phyloP scores from a whole-genome alignment of 2,113 vertebrate genomes.

The Lanius ludovicianus region DNA sequence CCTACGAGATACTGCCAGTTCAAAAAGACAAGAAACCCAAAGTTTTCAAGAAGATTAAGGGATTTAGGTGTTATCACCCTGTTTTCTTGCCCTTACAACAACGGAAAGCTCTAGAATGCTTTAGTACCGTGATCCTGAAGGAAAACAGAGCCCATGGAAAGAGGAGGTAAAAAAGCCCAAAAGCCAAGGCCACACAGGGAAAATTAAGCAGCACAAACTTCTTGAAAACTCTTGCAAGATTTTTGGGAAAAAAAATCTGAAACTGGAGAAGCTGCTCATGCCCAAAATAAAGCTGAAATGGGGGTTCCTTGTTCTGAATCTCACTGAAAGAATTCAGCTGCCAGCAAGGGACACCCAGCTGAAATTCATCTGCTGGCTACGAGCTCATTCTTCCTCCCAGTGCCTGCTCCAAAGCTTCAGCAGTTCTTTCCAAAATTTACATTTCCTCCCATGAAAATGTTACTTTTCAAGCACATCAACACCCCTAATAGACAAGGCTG shows the following conservation, averaged over 20 bases:
- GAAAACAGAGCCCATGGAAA: not conserved
- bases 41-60: not conserved
- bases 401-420: not conserved
- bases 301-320: not conserved
- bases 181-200: not conserved
- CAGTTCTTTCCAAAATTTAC: not conserved
- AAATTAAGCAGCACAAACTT: not conserved
- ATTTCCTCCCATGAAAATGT: not conserved
- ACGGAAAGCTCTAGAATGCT: not conserved
- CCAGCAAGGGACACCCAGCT: not conserved
- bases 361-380: fast-evolving
- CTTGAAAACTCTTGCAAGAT: fast-evolving
- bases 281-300: not conserved
- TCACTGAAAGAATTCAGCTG: not conserved
- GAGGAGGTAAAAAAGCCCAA: not conserved
- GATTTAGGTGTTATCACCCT: not conserved
- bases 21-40: not conserved
- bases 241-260: not conserved
- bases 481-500: not conserved
- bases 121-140: not conserved
- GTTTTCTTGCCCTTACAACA: not conserved
- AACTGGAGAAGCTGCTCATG: not conserved
- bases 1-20: not conserved
- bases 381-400: not conserved
- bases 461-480: not conserved